These are phyloP conservation scores for Hydrolagus affinis DNA, from an alignment of 2,113 vertebrate species.

Conservation along the genomic window DNA sequence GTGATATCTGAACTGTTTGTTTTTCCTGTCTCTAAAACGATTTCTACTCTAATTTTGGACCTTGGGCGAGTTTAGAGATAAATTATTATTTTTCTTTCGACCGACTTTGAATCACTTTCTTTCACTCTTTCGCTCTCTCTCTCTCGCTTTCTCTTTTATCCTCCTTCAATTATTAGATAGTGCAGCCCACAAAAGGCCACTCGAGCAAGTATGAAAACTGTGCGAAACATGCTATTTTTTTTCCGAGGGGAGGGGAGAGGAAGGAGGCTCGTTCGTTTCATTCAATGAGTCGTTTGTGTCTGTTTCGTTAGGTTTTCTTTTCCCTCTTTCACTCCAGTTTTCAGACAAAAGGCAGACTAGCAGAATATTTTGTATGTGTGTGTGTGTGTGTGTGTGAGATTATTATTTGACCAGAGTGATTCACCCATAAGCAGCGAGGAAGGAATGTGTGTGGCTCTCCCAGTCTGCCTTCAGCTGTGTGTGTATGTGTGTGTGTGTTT, in stretches of 20 bases:
- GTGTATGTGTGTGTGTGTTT: too few relatives aligned
- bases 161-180: too few relatives aligned
- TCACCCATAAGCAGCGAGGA: constrained; percentile 68
- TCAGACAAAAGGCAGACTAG: constrained; percentile 61
- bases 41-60: neutral
- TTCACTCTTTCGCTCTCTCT: too few relatives aligned
- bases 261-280: constrained; percentile 22
- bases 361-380: constrained; percentile 59
- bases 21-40: neutral
- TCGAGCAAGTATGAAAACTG: constrained; percentile 5
- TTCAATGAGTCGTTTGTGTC: constrained; percentile 33
- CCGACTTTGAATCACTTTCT: too few relatives aligned
- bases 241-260: too few relatives aligned
- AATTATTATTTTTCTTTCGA: neutral
- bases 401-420: constrained; percentile 54
- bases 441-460: constrained; percentile 58
- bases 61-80: neutral
- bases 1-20: neutral
- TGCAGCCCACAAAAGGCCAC: neutral
- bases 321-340: constrained; percentile 44
- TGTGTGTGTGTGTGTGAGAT: constrained; percentile 50
- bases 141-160: too few relatives aligned
- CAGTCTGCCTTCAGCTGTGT: constrained; percentile 55
- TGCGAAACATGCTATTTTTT: constrained; percentile 29
- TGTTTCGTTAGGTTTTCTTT: constrained; percentile 33